Percentiles rank a stretch among this genome's conserved stretches.
phyloP scores from a whole-genome alignment of 2,113 vertebrate genomes.

The Nibea coibor region DNA sequence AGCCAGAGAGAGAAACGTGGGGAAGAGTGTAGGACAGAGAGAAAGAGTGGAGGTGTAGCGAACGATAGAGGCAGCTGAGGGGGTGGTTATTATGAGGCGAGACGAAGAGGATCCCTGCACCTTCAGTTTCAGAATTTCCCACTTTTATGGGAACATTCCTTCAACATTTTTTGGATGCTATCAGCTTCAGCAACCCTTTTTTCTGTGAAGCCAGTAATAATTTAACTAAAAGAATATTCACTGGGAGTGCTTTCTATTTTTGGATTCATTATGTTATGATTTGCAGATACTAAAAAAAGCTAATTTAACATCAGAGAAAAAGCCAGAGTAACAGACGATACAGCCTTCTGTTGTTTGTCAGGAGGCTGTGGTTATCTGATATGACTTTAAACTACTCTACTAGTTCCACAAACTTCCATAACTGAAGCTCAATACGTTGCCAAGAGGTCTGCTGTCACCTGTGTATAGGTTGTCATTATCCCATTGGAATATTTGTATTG shows the following conservation, averaged over 20 bases:
- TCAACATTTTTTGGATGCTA: not conserved
- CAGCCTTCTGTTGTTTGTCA: not conserved
- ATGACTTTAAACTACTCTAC: too few species aligned
- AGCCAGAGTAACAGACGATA: too few species aligned
- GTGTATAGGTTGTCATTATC: not conserved
- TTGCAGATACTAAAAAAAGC: too few species aligned
- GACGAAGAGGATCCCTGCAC: conserved; percentile 22
- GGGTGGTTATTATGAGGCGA: conserved; percentile 31
- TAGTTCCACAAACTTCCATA: not conserved
- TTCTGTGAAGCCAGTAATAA: not conserved
- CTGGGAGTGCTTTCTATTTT: not conserved
- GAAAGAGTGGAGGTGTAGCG: conserved; percentile 51
- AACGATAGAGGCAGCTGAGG: conserved; percentile 22
- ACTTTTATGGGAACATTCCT: not conserved
- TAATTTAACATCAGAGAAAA: too few species aligned
- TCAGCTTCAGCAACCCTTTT: not conserved
- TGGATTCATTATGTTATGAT: not conserved
- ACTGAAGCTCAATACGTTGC: not conserved
- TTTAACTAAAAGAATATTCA: not conserved
- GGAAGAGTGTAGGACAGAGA: conserved; percentile 39
- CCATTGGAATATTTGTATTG: too few species aligned
- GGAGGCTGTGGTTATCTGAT: not conserved
- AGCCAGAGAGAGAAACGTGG: conserved; percentile 40
- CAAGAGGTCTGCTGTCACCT: not conserved
- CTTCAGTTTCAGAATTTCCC: conserved; percentile 11